Conservation (phyloP, 1,140 invertebrate genomes). For the Anadara kagoshimensis region DNA sequence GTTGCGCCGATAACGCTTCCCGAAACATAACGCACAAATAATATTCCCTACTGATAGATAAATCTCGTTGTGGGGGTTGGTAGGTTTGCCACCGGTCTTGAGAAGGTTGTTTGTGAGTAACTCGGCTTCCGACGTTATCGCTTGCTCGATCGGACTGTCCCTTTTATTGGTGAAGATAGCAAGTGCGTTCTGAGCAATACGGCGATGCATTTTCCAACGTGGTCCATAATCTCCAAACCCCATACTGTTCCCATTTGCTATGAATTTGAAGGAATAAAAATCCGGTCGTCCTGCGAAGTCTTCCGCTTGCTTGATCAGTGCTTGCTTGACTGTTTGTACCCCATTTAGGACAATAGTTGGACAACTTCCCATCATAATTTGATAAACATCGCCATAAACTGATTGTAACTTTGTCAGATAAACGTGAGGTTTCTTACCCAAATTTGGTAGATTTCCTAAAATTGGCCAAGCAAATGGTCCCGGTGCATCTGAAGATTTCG, state of each 20-base stretch:
- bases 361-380: conserved; percentile 58
- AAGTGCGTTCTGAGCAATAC: conserved; percentile 60
- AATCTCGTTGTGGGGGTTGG: conserved; percentile 63
- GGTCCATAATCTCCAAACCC: conserved; percentile 61
- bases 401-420: conserved; percentile 50
- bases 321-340: conserved; percentile 47
- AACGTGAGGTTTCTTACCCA: conserved; percentile 59
- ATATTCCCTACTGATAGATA: conserved; percentile 64
- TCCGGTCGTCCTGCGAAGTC: conserved; percentile 65
- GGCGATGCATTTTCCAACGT: conserved; percentile 60
- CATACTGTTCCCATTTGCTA: conserved; percentile 65
- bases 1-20: conserved; percentile 56
- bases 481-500: conserved; percentile 30
- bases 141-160: conserved; percentile 58
- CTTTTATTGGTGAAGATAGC: conserved; percentile 57
- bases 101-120: conserved; percentile 51
- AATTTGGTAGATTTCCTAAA: conserved; percentile 58
- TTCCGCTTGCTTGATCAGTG: conserved; percentile 59
- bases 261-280: conserved; percentile 63
- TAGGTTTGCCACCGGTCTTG: conserved; percentile 30
- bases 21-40: conserved; percentile 67
- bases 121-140: conserved; percentile 52
- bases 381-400: conserved; percentile 65
- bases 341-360: conserved; percentile 65
- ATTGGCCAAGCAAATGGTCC: conserved; percentile 59